Evolutionary conservation across 2,888 invertebrate species (phyloP), one percentile per base, ranked within the genome.

Genomic region (Habrosyne pyritoides): DNA sequence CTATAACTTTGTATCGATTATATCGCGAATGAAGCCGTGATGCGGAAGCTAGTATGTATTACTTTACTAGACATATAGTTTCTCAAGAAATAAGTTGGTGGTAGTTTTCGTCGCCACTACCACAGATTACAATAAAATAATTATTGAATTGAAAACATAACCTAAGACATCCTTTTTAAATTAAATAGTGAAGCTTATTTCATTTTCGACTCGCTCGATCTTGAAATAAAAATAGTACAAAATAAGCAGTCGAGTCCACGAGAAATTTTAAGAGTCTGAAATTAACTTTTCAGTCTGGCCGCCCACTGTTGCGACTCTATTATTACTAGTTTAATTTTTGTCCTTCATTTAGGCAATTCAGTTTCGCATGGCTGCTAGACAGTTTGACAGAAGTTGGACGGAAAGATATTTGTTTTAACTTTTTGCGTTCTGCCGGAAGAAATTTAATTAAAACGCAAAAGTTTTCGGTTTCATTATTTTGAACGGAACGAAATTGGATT

Each of bases 261-360:
- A 66, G 60, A 66, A 2, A 57, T 53, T 66, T 56, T 64, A 64
- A 69, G 63, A 60, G 60, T 36, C 61, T 63, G 57, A 66, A 70
- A 70, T 68, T 70, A 68, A 68, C 63, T 68, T 58, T 58, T 8
- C 52, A 53, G 61, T 55, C 54, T 56, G 54, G 56, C 53, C 59
- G 48, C 54, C 59, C 53, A 57, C 52, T 47, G 47, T 55, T 48
- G 53, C 52, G 60, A 59, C 56, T 60, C 52, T 56, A 63, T 67
- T 63, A 67, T 65, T 62, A 55, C 65, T 62, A 65, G 61, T 57
- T 69, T 66, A 56, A 64, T 64, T 64, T 53, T 57, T 60, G 59
- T 62, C 61, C 57, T 64, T 58, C 59, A 63, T 69, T 69, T 61
- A 53, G 56, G 58, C 47, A 36, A 56, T 64, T 59, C 64, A 56